phyloP scores from a whole-genome alignment of 1,140 invertebrate species.

The Pogonognathellus flavescens region DNA sequence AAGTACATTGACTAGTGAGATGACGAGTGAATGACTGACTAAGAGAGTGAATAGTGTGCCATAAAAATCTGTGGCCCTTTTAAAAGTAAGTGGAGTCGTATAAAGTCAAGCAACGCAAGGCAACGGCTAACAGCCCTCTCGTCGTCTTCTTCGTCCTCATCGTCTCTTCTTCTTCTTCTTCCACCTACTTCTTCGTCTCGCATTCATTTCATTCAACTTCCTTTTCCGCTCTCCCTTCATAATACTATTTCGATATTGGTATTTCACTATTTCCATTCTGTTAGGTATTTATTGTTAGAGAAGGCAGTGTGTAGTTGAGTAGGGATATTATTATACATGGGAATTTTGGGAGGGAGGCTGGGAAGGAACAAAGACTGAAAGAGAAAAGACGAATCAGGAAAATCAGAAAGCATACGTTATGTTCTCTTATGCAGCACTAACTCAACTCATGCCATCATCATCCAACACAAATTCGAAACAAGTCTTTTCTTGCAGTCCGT shows the following conservation, averaged over 20 bases:
- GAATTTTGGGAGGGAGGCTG: neutral
- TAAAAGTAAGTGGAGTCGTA: neutral
- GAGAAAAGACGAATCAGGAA: neutral
- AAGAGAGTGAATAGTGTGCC: slow-evolving; percentile 34
- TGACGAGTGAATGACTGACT: slow-evolving; percentile 11
- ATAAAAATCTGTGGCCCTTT: neutral
- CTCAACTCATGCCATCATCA: neutral
- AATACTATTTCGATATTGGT: too few species aligned
- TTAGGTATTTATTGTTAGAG: too few species aligned
- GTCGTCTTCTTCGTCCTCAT: neutral
- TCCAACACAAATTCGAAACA: too few species aligned
- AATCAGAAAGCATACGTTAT: slow-evolving; percentile 24
- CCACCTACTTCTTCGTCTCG: too few species aligned
- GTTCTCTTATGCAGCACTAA: neutral
- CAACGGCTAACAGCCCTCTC: neutral
- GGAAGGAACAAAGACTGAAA: neutral
- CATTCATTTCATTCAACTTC: too few species aligned
- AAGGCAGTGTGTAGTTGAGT: too few species aligned
- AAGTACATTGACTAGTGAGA: slow-evolving; percentile 4
- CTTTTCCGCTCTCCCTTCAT: too few species aligned
- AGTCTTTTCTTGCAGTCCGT: too few species aligned
- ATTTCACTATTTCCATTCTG: too few species aligned
- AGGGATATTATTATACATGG: too few species aligned
- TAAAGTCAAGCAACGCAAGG: neutral
- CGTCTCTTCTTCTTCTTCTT: neutral